Conservation (phyloP, 2,797 vertebrate genomes). For the Gymnothorax reevesii region DNA sequence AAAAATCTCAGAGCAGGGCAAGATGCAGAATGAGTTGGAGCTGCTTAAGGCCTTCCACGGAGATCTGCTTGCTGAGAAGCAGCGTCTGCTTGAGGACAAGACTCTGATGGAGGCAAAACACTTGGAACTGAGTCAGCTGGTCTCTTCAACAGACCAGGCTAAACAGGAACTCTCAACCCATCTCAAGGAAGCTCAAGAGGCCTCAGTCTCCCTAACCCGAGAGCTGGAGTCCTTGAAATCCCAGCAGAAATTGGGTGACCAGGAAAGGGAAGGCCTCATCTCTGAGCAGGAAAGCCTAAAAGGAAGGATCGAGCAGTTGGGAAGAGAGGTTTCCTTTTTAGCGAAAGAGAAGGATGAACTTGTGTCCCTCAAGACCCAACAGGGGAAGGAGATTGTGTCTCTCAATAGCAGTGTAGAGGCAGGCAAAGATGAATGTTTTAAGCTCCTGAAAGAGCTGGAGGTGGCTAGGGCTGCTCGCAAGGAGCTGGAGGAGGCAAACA, state of each 20-base stretch:
- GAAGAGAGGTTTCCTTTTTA: slow-evolving; percentile 59
- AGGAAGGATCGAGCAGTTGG: slow-evolving; percentile 64
- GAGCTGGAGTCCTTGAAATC: slow-evolving; percentile 67
- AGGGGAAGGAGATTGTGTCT: slow-evolving; percentile 69
- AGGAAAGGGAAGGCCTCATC: slow-evolving; percentile 65
- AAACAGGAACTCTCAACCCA: slow-evolving; percentile 49
- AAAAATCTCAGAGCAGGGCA: slow-evolving; percentile 46
- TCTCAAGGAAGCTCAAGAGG: slow-evolving; percentile 58
- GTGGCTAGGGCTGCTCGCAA: slow-evolving; percentile 60
- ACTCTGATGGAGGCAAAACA: slow-evolving; percentile 26
- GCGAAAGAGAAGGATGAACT: slow-evolving; percentile 71
- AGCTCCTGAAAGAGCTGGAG: slow-evolving; percentile 61
- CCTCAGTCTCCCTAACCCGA: slow-evolving; percentile 64
- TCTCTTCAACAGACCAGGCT: slow-evolving; percentile 60
- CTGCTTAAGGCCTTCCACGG: slow-evolving; percentile 57
- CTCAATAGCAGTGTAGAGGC: slow-evolving; percentile 61
- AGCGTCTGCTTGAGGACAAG: slow-evolving; percentile 62
- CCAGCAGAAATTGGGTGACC: slow-evolving; percentile 59
- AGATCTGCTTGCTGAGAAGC: slow-evolving; percentile 45
- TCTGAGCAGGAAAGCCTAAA: slow-evolving; percentile 65
- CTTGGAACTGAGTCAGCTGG: slow-evolving; percentile 57
- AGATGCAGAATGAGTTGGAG: slow-evolving; percentile 54
- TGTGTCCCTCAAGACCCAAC: slow-evolving; percentile 57
- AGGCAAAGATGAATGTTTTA: slow-evolving; percentile 58
- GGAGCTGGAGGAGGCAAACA: slow-evolving; percentile 54